phyloP scores from a whole-genome alignment of 2,797 vertebrate species.

The Enteromius unitaeniatus region DNA sequence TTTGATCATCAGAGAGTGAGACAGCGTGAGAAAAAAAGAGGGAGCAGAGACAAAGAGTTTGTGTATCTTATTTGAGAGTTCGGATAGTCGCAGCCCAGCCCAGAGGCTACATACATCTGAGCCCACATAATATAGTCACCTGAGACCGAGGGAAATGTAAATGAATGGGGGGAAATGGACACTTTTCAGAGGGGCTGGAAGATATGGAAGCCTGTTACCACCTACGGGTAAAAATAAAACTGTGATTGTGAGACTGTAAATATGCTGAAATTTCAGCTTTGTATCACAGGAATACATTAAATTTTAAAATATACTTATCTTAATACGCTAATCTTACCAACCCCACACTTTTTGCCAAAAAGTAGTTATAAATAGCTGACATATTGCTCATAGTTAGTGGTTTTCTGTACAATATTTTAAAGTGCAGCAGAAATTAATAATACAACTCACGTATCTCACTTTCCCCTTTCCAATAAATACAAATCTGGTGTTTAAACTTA shows the following conservation, averaged over 20 bases:
- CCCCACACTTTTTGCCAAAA: too few species aligned
- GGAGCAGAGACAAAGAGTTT: neutral
- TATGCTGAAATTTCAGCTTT: neutral
- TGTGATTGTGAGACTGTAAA: too few species aligned
- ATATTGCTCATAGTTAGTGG: neutral
- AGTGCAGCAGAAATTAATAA: neutral
- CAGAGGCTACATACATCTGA: constrained; percentile 23
- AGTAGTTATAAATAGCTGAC: neutral
- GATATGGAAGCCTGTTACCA: neutral
- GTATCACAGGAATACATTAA: neutral
- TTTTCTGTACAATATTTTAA: neutral
- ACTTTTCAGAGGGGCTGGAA: neutral
- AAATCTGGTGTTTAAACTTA: neutral
- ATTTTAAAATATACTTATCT: neutral
- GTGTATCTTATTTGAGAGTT: neutral
- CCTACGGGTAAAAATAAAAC: neutral
- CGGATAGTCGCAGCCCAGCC: constrained; percentile 12
- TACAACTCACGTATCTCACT: neutral
- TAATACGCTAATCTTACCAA: neutral
- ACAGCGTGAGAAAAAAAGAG: constrained; percentile 2
- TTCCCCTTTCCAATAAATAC: neutral
- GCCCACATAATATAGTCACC: neutral
- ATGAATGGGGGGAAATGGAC: neutral
- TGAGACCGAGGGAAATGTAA: neutral
- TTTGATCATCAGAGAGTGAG: constrained; percentile 11